Conservation (phyloP, 1,140 invertebrate species). For the Drosophila kikkawai region DNA sequence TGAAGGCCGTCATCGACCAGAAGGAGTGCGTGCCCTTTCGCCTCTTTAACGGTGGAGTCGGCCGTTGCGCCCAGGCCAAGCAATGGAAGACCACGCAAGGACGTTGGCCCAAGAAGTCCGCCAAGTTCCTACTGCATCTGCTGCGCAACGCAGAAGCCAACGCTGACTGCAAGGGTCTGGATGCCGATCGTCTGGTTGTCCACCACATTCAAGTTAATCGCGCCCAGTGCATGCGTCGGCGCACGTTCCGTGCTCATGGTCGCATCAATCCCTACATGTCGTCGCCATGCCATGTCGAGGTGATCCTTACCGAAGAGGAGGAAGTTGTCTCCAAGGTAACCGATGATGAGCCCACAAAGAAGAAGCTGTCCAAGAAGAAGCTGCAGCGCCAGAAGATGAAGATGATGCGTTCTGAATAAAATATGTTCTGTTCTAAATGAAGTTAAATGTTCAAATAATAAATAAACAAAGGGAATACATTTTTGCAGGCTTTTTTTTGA, state of each 20-base stretch:
- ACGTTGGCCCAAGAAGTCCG: slow-evolving; percentile 99
- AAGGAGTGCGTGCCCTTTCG: slow-evolving; percentile 99
- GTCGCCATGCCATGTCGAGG: slow-evolving; percentile 99
- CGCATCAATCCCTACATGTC: slow-evolving; percentile 99
- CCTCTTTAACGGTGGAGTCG: slow-evolving; percentile 98
- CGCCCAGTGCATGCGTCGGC: slow-evolving; percentile 97
- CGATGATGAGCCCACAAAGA: slow-evolving; percentile 93
- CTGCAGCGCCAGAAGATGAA: slow-evolving; percentile 93
- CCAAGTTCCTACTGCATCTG: slow-evolving; percentile 98
- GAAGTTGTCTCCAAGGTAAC: slow-evolving; percentile 95
- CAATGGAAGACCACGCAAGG: slow-evolving; percentile 98
- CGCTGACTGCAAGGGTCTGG: slow-evolving; percentile 98
- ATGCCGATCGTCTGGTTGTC: slow-evolving; percentile 98
- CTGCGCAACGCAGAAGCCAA: slow-evolving; percentile 99
- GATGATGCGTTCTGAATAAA: slow-evolving; percentile 89
- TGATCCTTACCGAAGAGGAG: slow-evolving; percentile 98
- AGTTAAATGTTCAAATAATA: no score
- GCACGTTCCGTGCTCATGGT: slow-evolving; percentile 99
- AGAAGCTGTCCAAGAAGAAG: slow-evolving; percentile 96
- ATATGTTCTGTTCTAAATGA: slow-evolving; percentile 43
- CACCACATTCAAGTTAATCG: slow-evolving; percentile 99
- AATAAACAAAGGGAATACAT: no score
- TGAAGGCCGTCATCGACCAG: slow-evolving; percentile 98
- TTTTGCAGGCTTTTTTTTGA: no score
- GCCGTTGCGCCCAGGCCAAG: slow-evolving; percentile 99